A percentile compares a stretch with the other conserved stretches of the same genome.
Evolutionary conservation across 2,888 invertebrate genomes (phyloP).

Genomic region (Uloborus plumipes): DNA sequence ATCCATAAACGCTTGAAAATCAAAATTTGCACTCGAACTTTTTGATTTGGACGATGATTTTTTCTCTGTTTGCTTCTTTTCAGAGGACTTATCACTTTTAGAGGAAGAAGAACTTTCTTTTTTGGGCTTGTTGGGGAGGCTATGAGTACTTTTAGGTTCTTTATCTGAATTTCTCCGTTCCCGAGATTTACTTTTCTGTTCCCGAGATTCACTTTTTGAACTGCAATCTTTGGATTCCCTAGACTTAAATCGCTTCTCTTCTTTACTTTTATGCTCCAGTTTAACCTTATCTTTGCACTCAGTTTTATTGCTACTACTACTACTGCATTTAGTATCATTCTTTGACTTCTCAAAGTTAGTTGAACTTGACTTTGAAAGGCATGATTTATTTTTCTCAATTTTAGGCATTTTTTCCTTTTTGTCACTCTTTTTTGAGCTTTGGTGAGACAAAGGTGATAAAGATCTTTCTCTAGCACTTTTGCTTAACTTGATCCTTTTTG

Average conservation of each 20-base stretch:
- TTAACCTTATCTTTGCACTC: conserved; percentile 65
- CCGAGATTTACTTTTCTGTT: conserved; percentile 20
- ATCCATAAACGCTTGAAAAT: conserved; percentile 80
- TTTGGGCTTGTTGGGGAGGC: conserved; percentile 12
- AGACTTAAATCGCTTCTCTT: conserved; percentile 51
- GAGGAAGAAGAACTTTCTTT: neutral
- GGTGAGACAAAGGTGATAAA: conserved; percentile 66
- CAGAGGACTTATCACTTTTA: conserved; percentile 29
- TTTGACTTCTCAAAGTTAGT: conserved; percentile 65
- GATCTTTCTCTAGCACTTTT: conserved; percentile 55
- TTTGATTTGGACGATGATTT: conserved; percentile 35
- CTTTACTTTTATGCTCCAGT: conserved; percentile 61
- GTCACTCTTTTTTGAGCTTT: conserved; percentile 70
- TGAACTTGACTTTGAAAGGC: conserved; percentile 16
- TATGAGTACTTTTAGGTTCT: conserved; percentile 33
- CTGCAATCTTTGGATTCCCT: conserved; percentile 42
- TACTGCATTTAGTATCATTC: conserved; percentile 66
- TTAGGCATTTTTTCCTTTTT: conserved; percentile 71
- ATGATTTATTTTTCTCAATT: conserved; percentile 66
- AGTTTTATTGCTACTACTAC: conserved; percentile 1
- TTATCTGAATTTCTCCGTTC: conserved; percentile 60
- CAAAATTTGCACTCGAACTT: conserved; percentile 28
- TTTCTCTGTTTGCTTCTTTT: conserved; percentile 31
- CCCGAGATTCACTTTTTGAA: conserved; percentile 37
- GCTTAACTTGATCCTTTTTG: conserved; percentile 65